Percentiles rank a stretch among this genome's conserved stretches.
phyloP scores from a whole-genome alignment of 1,140 invertebrate species.

The Berghia stephanieae region DNA sequence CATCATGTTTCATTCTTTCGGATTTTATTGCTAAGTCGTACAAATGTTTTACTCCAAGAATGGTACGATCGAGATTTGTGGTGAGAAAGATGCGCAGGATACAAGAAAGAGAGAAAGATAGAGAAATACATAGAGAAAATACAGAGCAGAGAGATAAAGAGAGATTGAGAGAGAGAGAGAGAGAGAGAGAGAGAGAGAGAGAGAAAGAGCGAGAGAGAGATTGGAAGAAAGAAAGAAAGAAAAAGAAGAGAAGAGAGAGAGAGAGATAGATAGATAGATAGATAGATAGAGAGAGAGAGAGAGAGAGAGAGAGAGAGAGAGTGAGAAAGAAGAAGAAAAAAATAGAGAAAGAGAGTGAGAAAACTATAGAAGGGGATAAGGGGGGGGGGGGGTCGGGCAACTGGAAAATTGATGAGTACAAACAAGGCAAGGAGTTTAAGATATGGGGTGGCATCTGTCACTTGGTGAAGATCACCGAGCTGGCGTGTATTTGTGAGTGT shows the following conservation, averaged over 20 bases:
- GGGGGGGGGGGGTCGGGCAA: not conserved
- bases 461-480: no score
- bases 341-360: not conserved
- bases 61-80: not conserved
- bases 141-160: not conserved
- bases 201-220: constrained; percentile 22
- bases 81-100: not conserved
- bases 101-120: not conserved
- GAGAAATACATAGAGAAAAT: constrained; percentile 24
- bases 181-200: constrained; percentile 24
- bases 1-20: not conserved
- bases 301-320: constrained; percentile 32
- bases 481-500: no score
- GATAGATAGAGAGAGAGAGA: constrained; percentile 19
- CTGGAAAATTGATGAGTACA: not conserved
- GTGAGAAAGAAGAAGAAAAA: constrained; percentile 22
- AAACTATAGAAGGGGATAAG: not conserved
- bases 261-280: constrained; percentile 15
- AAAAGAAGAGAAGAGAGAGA: not conserved
- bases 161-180: constrained; percentile 1
- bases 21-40: not conserved
- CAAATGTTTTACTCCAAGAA: not conserved
- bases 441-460: not conserved
- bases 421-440: not conserved
- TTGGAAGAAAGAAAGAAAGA: constrained; percentile 16